Evolutionary conservation across 2,113 vertebrate species (phyloP).

Genomic region (Rhinichthys klamathensis): DNA sequence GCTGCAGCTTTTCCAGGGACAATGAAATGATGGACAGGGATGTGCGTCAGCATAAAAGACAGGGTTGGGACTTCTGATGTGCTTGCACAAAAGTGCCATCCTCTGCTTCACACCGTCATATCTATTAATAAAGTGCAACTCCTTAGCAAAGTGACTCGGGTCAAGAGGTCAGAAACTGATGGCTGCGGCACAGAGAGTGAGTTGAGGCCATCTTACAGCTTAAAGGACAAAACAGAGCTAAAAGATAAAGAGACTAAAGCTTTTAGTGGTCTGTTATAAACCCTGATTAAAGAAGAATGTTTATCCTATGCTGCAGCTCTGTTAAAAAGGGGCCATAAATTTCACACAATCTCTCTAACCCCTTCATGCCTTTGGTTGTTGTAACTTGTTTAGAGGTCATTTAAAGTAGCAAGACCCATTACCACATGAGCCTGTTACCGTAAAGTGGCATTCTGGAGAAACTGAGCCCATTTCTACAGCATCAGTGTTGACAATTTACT

Average conservation of each 20-base stretch:
- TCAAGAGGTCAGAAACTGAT: constrained; percentile 26
- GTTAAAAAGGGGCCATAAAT: constrained; percentile 31
- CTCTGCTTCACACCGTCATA: not conserved
- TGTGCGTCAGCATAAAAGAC: constrained; percentile 38
- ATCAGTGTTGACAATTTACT: constrained; percentile 54
- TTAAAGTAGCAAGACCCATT: not conserved
- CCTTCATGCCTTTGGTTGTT: constrained; percentile 21
- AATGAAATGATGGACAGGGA: constrained; percentile 18
- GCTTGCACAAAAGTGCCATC: constrained; percentile 40
- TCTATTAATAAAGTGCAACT: constrained; percentile 45
- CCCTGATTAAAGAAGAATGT: constrained; percentile 35
- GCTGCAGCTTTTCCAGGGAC: constrained; percentile 18
- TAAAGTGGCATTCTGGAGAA: constrained; percentile 34
- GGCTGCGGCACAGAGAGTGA: constrained; percentile 1
- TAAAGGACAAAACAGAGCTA: constrained; percentile 16
- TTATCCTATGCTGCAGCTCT: not conserved
- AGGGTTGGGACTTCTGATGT: constrained; percentile 26
- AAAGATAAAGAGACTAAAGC: constrained; percentile 32
- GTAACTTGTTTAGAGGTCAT: constrained; percentile 27
- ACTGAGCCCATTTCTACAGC: constrained; percentile 43
- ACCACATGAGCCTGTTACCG: constrained; percentile 7
- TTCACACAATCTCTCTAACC: not conserved
- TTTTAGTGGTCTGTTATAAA: constrained; percentile 32
- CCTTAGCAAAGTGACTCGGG: constrained; percentile 8
- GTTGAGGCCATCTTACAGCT: constrained; percentile 26